phyloP scores from a whole-genome alignment of 2,797 vertebrate species.

The Parauchenoglanis ngamensis region DNA sequence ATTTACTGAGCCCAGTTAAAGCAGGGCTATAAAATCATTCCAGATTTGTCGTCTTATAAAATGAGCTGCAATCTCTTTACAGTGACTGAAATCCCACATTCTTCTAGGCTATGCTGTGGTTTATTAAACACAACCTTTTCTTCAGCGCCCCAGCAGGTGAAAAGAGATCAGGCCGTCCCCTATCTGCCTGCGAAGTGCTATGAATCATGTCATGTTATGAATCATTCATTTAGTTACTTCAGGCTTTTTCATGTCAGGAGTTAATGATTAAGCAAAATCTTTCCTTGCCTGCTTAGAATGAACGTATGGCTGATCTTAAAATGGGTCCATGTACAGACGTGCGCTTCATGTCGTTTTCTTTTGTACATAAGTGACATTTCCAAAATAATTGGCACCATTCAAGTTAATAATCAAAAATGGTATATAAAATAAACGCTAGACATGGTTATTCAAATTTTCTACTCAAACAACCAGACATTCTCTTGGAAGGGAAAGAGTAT shows the following conservation, averaged over 20 bases:
- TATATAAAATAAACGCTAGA: not conserved
- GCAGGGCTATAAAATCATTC: constrained; percentile 70
- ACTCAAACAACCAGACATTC: not conserved
- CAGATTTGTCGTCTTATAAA: constrained; percentile 73
- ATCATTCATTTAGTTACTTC: constrained; percentile 46
- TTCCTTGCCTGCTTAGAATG: constrained; percentile 23
- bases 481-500: no score
- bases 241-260: constrained; percentile 28
- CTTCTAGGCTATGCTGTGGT: constrained; percentile 66
- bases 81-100: constrained; percentile 74
- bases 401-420: not conserved
- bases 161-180: not conserved
- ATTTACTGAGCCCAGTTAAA: constrained; percentile 77
- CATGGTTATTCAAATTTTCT: not conserved
- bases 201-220: constrained; percentile 18
- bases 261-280: constrained; percentile 48
- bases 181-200: not conserved
- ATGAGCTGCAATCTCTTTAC: constrained; percentile 74
- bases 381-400: not conserved
- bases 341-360: not conserved
- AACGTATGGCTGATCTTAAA: not conserved
- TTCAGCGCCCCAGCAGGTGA: constrained; percentile 36
- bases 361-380: not conserved
- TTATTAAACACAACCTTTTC: constrained; percentile 43
- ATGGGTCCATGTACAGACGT: not conserved